Base-by-base conservation (phyloP, 2,888 invertebrate species). In the Caenorhabditis imperialis region DNA sequence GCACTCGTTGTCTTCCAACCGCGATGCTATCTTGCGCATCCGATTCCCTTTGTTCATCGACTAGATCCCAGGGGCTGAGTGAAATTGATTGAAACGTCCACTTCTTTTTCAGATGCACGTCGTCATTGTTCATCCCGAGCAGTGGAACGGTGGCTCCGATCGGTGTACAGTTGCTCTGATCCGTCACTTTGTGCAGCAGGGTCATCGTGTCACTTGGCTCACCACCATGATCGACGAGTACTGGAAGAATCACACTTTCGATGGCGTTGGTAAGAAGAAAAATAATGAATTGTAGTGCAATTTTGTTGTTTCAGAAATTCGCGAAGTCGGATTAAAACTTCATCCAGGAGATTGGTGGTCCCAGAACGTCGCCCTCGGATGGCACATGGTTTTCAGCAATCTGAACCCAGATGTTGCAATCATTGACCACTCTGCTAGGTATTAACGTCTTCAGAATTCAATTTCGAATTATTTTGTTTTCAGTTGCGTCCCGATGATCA, bases 101-200 rank as follows among this genome's bases (percentile, higher is more conserved):
- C 38, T 23, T 27, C 12, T 16, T 37, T 54, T 65, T 35, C 54
- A 75, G 77, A 87, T 87, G 87, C 86, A 81, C 73, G 83, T 87
- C 60, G 86, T 87, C 75, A 85, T 88, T 75, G 83, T 87, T 70
- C 87, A 87, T 72, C 87, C 87, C 16, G 87, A 87, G 57, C 87
- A 88, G 71, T 87, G 87, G 87, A 87, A 87, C 76, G 87, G 87
- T 23, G 87, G 87, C n/a, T 86, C 85, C 23, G 87, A 87, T 78
- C 79, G 87, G 44, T 87, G 84, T 77, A 85, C 85, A 18, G 81
- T 87, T 51, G 86, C 84, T 27, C 63, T 87, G 60, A 81, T 87
- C 27, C 76, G 84, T 69, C 86, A 86, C 60, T 87, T 86, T 58
- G 81, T 82, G 23, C 61, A 51, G 10, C 72, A 76, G 44, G 80